Evolutionary conservation across 53 echinoderm and acorn worm genomes (phyloP), one percentile per base, ranked within the genome.

Genomic region (Hippasteria phrygiana): DNA sequence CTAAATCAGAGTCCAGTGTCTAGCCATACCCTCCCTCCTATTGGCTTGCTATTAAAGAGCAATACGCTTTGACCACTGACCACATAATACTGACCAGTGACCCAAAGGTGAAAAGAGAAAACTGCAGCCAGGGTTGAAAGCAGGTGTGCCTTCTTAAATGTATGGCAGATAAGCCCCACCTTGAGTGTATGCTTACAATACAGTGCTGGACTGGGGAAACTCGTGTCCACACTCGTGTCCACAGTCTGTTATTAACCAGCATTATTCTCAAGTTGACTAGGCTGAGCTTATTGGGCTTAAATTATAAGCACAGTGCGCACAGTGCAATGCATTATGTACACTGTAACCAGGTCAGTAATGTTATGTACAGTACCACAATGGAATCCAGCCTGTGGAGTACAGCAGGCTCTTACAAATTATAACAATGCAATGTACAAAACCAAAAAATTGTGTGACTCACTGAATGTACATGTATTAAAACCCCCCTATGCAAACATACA

Each of bases 21-120:
- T 18, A 65, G 82, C 18, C 64, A 43, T n/a, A n/a, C n/a, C n/a
- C n/a, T n/a, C n/a, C n/a, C n/a, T n/a, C n/a, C n/a, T n/a, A n/a
- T n/a, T n/a, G n/a, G n/a, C n/a, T n/a, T n/a, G n/a, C n/a, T n/a
- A n/a, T n/a, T n/a, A n/a, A n/a, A n/a, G n/a, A n/a, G n/a, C n/a
- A n/a, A n/a, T n/a, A n/a, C n/a, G n/a, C n/a, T n/a, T n/a, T 79
- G 79, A 79, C 79, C 62, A 79, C 55, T 78, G 78, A 78, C 78
- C 36, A 20, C 79, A 59, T 24, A 37, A 36, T 46, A 78, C 33
- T 78, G 78, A 78, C 33, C 36, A 55, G 10, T 78, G 78, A 38
- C 55, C 78, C 13, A 56, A 38, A 35, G 78, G n/a, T 1, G 42
- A 3, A 27, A 55, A 56, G 24, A 78, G 41, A 24, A 32, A 11